Evolutionary conservation across 2,888 invertebrate species (phyloP).

Genomic region (Acanthoscelides obtectus): DNA sequence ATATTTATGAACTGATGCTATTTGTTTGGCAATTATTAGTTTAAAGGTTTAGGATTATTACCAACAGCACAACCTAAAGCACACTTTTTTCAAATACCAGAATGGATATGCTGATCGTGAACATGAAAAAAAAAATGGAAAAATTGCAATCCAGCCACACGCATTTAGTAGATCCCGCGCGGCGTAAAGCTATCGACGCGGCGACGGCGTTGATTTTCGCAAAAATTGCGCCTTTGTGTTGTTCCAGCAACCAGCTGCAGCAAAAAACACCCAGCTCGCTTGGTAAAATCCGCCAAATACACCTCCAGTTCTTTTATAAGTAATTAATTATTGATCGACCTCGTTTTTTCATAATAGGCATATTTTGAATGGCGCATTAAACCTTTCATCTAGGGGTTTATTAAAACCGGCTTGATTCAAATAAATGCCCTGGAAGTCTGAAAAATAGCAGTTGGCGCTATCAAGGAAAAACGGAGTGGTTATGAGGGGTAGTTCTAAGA

Average conservation of each 20-base stretch:
- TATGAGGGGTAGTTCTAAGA: too few species aligned
- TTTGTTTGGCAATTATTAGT: too few species aligned
- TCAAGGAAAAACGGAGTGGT: too few species aligned
- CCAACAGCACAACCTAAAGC: too few species aligned
- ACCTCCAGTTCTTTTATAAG: constrained; percentile 10
- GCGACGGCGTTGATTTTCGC: background rate
- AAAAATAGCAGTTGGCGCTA: background rate
- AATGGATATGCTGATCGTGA: too few species aligned
- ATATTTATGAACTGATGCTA: too few species aligned
- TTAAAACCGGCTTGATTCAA: constrained; percentile 15
- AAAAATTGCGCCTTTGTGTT: background rate
- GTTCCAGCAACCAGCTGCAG: background rate
- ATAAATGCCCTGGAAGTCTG: constrained; percentile 15
- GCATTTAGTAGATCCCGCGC: background rate
- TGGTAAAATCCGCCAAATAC: background rate
- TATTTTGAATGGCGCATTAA: background rate
- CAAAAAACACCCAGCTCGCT: background rate
- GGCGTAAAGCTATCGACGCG: background rate
- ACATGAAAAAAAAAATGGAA: background rate
- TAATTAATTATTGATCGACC: constrained; percentile 20
- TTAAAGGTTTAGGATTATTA: too few species aligned
- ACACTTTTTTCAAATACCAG: too few species aligned
- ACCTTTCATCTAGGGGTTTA: background rate
- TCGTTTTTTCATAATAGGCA: constrained; percentile 11
- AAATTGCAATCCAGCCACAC: background rate